Conservation (phyloP, 2,113 vertebrate genomes). For the Amphiprion ocellaris region DNA sequence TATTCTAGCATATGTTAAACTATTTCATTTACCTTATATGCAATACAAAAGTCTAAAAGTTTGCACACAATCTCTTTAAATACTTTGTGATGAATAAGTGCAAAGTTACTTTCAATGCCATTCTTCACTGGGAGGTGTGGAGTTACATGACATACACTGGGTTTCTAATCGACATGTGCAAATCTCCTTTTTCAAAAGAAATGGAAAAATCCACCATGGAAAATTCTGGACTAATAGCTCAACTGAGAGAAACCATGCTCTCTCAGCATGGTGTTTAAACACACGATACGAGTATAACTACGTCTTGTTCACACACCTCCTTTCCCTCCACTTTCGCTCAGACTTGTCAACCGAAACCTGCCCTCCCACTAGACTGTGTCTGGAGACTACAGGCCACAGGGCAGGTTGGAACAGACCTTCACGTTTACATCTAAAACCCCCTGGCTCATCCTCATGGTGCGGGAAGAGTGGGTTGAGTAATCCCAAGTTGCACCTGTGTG, state of each 20-base stretch:
- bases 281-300: neutral
- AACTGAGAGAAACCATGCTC: conserved; percentile 4
- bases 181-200: neutral
- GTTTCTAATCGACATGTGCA: neutral
- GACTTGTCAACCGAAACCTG: conserved; percentile 78
- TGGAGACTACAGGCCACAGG: conserved; percentile 43
- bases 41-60: too few species aligned
- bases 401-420: conserved; percentile 77
- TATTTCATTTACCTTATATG: too few species aligned
- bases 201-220: neutral
- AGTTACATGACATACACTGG: neutral
- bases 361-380: conserved; percentile 61
- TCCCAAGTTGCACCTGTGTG: neutral
- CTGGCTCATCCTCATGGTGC: conserved; percentile 11
- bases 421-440: conserved; percentile 40
- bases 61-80: neutral
- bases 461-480: conserved; percentile 48
- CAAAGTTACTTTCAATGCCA: neutral
- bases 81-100: neutral
- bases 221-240: neutral
- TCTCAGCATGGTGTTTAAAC: conserved; percentile 20
- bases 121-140: neutral
- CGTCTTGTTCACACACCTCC: conserved; percentile 36
- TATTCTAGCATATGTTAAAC: too few species aligned
- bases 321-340: conserved; percentile 60